A percentile compares a stretch with the other conserved stretches of the same genome.
These are phyloP conservation scores for Poecilia wingei DNA, from an alignment of 2,797 vertebrate species.

Conservation along the genomic window DNA sequence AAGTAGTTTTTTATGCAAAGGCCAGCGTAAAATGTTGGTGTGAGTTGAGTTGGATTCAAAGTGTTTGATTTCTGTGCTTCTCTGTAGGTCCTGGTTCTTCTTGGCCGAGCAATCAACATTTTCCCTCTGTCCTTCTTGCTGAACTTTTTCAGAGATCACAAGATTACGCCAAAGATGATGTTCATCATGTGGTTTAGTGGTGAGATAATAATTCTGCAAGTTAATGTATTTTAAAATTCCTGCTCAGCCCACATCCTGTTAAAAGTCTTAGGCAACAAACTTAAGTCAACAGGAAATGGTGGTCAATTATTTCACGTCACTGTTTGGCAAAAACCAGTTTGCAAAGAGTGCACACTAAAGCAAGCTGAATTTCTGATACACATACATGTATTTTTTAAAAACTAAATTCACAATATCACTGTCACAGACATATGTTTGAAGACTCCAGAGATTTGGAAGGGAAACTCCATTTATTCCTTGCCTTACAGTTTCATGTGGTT, in stretches of 20 bases:
- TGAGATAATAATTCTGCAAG: slow-evolving; percentile 72
- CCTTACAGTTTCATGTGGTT: not conserved
- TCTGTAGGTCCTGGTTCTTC: slow-evolving; percentile 90
- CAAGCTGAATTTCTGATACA: not conserved
- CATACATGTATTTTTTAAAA: not conserved
- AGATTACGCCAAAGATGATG: slow-evolving; percentile 99
- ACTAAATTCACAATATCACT: not conserved
- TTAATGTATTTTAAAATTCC: not conserved
- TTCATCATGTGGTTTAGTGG: slow-evolving; percentile 99
- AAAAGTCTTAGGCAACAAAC: not conserved
- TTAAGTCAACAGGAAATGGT: not conserved
- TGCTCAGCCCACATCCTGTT: not conserved
- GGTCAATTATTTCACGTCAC: no score
- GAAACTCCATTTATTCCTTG: not conserved
- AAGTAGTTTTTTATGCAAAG: slow-evolving; percentile 67
- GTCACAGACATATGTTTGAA: not conserved
- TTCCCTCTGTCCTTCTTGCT: slow-evolving; percentile 95
- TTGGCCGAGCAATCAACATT: slow-evolving; percentile 96
- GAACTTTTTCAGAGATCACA: slow-evolving; percentile 98
- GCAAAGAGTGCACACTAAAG: not conserved
- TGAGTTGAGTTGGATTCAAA: not conserved
- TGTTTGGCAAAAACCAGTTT: not conserved
- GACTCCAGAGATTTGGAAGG: not conserved
- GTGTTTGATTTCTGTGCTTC: slow-evolving; percentile 5
- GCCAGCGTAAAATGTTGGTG: not conserved